Base-by-base conservation (phyloP, 1,140 invertebrate species). In the Ylistrum balloti region DNA sequence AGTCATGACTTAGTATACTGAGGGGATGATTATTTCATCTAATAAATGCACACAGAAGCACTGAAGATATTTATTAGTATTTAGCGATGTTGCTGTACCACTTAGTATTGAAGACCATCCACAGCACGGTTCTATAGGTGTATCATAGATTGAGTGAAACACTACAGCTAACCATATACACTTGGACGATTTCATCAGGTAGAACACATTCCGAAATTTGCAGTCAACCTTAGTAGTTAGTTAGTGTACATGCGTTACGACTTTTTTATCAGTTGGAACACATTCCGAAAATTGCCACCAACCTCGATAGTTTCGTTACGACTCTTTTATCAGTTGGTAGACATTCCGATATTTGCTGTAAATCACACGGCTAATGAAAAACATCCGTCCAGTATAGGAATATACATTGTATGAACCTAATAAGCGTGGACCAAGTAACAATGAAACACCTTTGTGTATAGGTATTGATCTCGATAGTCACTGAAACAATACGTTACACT, bases 61-160 rank as follows among this genome's bases (percentile, higher is more conserved):
- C 56, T 74, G 56, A 74, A 74, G 56, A 74, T 74, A 28, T 74
- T 74, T 74, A 74, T 74, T 74, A 74, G 56, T 74, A 74, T 74
- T 74, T 74, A 74, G 56, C 56, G 56, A 74, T 74, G 56, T 74
- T 74, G 5, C 22, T 74, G 56, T 74, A 74, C 22, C 17, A 11
- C 22, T 74, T 5, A 74, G 22, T 74, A 74, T 28, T 11, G 56
- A 5, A 74, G 22, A 74, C 56, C 17, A 74, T 74, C 56, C 56
- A 28, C 56, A 38, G 11, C 17, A n/a, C 5, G 5, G 56, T 28
- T 9, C 22, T 5, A 74, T 74, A 74, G 56, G 56, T 74, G 56
- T 74, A 74, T 28, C n/a, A 28, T n/a, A 74, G 5, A 11, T n/a
- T 5, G 5, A 17, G 56, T 1, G 17, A 28, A n/a, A 74, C 56